Conservation (phyloP, 1,140 invertebrate genomes). For the Bombus picipes region DNA sequence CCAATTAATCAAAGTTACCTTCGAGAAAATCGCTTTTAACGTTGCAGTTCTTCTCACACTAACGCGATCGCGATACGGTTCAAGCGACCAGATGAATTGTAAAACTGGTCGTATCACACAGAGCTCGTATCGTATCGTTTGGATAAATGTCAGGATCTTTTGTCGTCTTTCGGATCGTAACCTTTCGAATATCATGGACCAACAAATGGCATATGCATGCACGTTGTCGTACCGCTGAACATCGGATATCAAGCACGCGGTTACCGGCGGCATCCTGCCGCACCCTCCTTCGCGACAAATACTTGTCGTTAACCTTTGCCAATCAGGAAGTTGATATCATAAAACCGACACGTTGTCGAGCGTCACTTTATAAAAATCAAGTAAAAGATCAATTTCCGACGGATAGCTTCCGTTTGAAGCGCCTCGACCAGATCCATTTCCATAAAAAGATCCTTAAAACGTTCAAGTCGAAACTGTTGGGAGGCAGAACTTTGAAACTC, state of each 20-base stretch:
- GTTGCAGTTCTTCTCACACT: background rate
- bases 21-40: background rate
- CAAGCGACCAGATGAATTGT: background rate
- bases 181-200: constrained; percentile 69
- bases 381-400: background rate
- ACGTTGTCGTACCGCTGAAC: constrained; percentile 64
- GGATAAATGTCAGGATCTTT: constrained; percentile 59
- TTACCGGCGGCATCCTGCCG: constrained; percentile 48
- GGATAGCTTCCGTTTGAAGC: background rate
- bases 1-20: background rate
- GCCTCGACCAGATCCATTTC: background rate
- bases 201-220: constrained; percentile 70
- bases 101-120: background rate
- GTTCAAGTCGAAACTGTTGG: background rate
- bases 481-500: too few species aligned
- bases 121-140: background rate
- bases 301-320: constrained; percentile 26
- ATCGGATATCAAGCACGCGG: constrained; percentile 71
- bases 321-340: background rate
- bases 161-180: constrained; percentile 42
- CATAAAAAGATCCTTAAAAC: background rate
- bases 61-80: too few species aligned
- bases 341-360: background rate
- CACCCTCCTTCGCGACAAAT: constrained; percentile 45
- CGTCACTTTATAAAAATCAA: background rate